phyloP scores from a whole-genome alignment of 2,113 vertebrate species.

The Amblyopsis rosae region DNA sequence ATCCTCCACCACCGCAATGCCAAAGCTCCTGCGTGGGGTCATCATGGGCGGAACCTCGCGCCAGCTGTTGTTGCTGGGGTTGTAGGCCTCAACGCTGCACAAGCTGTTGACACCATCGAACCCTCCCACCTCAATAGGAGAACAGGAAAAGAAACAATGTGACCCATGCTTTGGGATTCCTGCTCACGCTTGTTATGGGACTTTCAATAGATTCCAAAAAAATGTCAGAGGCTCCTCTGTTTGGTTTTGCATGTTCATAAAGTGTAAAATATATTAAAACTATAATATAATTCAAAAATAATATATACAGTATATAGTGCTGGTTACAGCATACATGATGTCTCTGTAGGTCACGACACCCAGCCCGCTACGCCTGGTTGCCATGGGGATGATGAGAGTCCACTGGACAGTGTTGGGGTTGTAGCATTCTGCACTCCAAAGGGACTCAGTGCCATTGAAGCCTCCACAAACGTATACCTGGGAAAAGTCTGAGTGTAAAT shows the following conservation, averaged over 20 bases:
- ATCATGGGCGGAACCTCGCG: constrained; percentile 77
- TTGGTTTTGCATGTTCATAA: too few relatives aligned
- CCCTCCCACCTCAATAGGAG: too few relatives aligned
- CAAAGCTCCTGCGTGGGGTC: constrained; percentile 82
- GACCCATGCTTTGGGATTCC: too few relatives aligned
- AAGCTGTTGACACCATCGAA: constrained; percentile 76
- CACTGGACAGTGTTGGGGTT: constrained; percentile 74
- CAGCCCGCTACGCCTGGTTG: constrained; percentile 78
- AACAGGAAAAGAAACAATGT: too few relatives aligned
- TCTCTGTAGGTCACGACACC: constrained; percentile 78
- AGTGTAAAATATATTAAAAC: too few relatives aligned
- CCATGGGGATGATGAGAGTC: constrained; percentile 78
- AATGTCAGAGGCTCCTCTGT: too few relatives aligned
- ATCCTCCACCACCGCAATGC: constrained; percentile 78
- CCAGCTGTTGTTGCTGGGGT: constrained; percentile 76
- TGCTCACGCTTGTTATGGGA: too few relatives aligned
- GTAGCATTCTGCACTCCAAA: constrained; percentile 82
- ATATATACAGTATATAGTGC: too few relatives aligned
- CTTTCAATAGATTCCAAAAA: too few relatives aligned
- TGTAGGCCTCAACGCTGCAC: constrained; percentile 78
- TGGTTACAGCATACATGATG: too few relatives aligned
- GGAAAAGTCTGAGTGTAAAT: background rate
- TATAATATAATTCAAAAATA: too few relatives aligned
- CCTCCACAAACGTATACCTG: constrained; percentile 87
- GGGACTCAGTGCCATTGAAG: constrained; percentile 79